These are phyloP conservation scores for Ranitomeya imitator DNA, from an alignment of 2,113 vertebrate genomes.

Conservation along the genomic window DNA sequence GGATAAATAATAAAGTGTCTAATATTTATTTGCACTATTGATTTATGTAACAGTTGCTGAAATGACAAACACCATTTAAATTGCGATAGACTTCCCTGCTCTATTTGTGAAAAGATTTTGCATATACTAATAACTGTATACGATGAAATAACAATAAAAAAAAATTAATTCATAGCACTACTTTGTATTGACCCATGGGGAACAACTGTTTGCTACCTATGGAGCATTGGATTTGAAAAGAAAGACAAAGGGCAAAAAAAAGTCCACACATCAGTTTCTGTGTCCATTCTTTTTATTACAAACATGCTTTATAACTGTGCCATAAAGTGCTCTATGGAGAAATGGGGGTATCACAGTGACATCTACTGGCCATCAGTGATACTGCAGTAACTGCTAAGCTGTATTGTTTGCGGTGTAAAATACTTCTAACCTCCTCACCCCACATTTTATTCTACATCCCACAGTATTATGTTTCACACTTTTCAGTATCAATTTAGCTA, in stretches of 20 bases:
- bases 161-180: neutral
- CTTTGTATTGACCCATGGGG: neutral
- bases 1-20: too few relatives aligned
- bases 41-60: too few relatives aligned
- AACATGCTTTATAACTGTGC: neutral
- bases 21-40: too few relatives aligned
- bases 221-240: neutral
- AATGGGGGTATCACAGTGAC: neutral
- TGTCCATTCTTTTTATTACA: neutral
- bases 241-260: neutral
- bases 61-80: too few relatives aligned
- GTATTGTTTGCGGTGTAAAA: neutral
- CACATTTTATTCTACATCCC: too few relatives aligned
- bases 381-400: neutral
- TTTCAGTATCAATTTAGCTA: too few relatives aligned
- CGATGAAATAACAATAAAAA: too few relatives aligned
- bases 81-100: too few relatives aligned
- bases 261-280: neutral
- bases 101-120: too few relatives aligned
- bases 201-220: neutral
- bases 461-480: too few relatives aligned
- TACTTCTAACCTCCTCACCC: too few relatives aligned
- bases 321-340: neutral
- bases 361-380: neutral
- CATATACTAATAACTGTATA: too few relatives aligned